These are phyloP conservation scores for Drosophila murphyi DNA, from an alignment of 1,140 invertebrate genomes.

Conservation along the genomic window DNA sequence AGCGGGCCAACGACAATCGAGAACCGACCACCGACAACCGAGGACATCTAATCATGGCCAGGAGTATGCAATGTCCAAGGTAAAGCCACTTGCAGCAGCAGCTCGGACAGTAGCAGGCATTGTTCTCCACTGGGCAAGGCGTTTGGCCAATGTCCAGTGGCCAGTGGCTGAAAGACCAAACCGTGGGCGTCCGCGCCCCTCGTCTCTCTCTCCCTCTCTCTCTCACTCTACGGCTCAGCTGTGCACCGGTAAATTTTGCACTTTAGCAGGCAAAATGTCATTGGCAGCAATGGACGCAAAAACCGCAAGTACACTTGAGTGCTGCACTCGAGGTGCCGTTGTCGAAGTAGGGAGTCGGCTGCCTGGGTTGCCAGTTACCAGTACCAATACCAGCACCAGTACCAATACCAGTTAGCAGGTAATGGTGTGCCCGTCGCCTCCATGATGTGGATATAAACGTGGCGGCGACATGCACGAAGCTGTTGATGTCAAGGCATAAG, in stretches of 20 bases:
- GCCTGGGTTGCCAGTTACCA: neutral
- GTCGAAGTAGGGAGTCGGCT: constrained; percentile 26
- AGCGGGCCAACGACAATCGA: constrained; percentile 45
- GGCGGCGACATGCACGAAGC: constrained; percentile 74
- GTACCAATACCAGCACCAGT: neutral
- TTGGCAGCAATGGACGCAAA: constrained; percentile 81
- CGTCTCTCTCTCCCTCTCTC: too few relatives aligned
- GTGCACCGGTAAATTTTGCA: constrained; percentile 80
- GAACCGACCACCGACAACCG: constrained; percentile 46
- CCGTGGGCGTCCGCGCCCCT: constrained; percentile 30
- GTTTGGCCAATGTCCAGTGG: constrained; percentile 46
- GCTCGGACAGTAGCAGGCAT: constrained; percentile 51
- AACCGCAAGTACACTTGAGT: constrained; percentile 83
- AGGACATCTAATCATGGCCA: constrained; percentile 73
- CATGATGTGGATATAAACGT: constrained; percentile 69
- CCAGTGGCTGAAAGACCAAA: constrained; percentile 6
- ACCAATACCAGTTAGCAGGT: neutral
- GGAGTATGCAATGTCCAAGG: constrained; percentile 65
- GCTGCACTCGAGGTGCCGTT: constrained; percentile 80
- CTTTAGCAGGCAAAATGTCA: constrained; percentile 81
- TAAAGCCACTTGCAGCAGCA: constrained; percentile 74
- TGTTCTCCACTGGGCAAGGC: constrained; percentile 65
- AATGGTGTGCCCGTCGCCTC: constrained; percentile 4
- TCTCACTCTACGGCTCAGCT: constrained; percentile 26
- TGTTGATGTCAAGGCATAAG: constrained; percentile 70